Conservation (phyloP, 1,140 invertebrate genomes). For the Neuroterus valhalla region DNA sequence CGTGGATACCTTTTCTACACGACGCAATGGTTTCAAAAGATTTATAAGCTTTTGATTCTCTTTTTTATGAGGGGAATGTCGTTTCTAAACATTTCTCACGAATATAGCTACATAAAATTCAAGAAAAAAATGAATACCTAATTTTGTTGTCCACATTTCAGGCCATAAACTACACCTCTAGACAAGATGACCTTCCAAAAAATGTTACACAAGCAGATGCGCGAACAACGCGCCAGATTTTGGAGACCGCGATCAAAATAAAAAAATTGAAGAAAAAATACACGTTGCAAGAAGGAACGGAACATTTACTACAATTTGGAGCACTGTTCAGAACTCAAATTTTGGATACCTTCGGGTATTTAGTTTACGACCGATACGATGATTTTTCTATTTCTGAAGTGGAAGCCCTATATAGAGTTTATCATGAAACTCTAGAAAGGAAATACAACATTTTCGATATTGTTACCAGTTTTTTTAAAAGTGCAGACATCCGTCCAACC, state of each 20-base stretch:
- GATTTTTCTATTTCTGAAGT: conserved; percentile 53
- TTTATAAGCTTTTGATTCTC: too few species aligned
- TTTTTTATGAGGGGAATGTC: too few species aligned
- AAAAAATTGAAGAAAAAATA: conserved; percentile 16
- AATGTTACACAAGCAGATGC: neutral
- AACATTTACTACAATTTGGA: conserved; percentile 48
- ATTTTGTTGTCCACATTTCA: neutral
- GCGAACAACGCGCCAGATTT: conserved; percentile 39
- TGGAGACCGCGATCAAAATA: conserved; percentile 35
- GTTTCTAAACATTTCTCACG: too few species aligned
- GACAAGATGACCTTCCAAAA: conserved; percentile 34
- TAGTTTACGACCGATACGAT: conserved; percentile 57
- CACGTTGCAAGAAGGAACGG: conserved; percentile 47
- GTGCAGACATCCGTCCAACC: conserved; percentile 39
- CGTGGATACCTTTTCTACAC: too few species aligned
- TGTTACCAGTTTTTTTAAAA: conserved; percentile 41
- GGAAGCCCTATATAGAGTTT: conserved; percentile 50
- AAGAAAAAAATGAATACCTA: too few species aligned
- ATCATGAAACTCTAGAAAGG: conserved; percentile 53
- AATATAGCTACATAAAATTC: too few species aligned
- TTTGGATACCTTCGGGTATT: conserved; percentile 50
- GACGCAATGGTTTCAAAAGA: too few species aligned
- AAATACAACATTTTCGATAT: conserved; percentile 56
- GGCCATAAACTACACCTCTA: conserved; percentile 48
- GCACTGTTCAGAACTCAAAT: conserved; percentile 50